Percentiles rank a stretch among this genome's conserved stretches.
These are phyloP conservation scores for Galleria mellonella DNA, from an alignment of 1,140 invertebrate species.

Conservation along the genomic window DNA sequence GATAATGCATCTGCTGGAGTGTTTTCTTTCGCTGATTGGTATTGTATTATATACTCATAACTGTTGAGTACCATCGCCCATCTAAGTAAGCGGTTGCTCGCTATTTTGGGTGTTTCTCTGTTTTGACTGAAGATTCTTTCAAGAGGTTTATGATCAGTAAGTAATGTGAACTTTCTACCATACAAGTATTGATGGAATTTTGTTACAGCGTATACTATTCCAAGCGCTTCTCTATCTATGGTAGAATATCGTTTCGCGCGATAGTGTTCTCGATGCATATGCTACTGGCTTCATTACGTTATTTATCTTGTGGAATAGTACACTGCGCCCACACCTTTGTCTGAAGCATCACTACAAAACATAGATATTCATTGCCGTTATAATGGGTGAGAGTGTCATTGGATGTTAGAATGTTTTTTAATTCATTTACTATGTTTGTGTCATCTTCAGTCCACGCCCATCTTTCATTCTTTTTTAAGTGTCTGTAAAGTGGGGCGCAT, in stretches of 20 bases:
- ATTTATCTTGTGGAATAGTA: not conserved
- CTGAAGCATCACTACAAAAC: not conserved
- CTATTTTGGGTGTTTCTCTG: not conserved
- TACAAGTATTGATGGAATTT: conserved; percentile 6
- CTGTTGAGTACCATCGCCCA: no score
- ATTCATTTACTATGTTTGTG: no score
- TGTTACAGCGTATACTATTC: conserved; percentile 13
- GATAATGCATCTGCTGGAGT: no score
- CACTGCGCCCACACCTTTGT: not conserved
- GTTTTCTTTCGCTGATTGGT: no score
- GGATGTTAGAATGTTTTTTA: no score
- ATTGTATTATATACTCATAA: no score
- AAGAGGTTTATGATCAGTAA: conserved; percentile 21
- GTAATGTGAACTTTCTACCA: conserved; percentile 12
- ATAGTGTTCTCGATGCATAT: not conserved
- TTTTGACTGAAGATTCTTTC: conserved; percentile 13
- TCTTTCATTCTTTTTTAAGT: not conserved
- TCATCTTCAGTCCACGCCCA: conserved; percentile 8
- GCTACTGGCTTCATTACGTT: not conserved
- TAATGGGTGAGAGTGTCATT: no score
- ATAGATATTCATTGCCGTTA: no score
- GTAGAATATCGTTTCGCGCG: conserved; percentile 16
- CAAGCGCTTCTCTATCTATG: conserved; percentile 28
- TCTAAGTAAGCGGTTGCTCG: no score
- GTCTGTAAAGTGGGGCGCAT: no score